phyloP scores from a whole-genome alignment of 2,797 vertebrate genomes.

The Epinephelus malabaricus region DNA sequence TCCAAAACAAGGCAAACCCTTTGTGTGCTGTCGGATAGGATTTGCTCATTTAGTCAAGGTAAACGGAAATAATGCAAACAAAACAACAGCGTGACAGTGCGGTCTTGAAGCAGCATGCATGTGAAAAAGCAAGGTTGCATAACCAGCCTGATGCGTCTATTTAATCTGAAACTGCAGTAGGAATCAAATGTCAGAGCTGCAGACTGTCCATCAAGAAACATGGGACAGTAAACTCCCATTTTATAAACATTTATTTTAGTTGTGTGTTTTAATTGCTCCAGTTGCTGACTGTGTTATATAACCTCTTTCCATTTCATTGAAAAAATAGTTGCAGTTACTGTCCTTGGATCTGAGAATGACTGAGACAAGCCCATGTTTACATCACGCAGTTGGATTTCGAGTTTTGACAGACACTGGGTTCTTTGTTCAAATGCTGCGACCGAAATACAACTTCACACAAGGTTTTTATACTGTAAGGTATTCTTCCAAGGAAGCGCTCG shows the following conservation, averaged over 20 bases:
- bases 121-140: slow-evolving; percentile 38
- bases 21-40: slow-evolving; percentile 23
- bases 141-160: slow-evolving; percentile 31
- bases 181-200: slow-evolving; percentile 24
- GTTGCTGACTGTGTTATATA: slow-evolving; percentile 35
- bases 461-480: no score
- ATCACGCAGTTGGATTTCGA: not conserved
- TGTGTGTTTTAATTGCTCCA: not conserved
- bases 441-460: not conserved
- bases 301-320: slow-evolving; percentile 52
- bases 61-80: not conserved
- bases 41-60: slow-evolving; percentile 36
- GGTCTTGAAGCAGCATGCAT: slow-evolving; percentile 5
- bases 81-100: not conserved
- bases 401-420: not conserved
- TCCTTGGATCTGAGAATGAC: not conserved
- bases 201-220: not conserved
- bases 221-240: not conserved
- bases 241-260: not conserved
- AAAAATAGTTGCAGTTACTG: slow-evolving; percentile 15
- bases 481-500: not conserved
- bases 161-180: slow-evolving; percentile 35
- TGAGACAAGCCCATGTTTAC: not conserved
- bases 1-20: slow-evolving; percentile 57
- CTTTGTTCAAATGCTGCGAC: not conserved